These are phyloP conservation scores for Lophius americanus DNA, from an alignment of 2,797 vertebrate species.

Conservation along the genomic window DNA sequence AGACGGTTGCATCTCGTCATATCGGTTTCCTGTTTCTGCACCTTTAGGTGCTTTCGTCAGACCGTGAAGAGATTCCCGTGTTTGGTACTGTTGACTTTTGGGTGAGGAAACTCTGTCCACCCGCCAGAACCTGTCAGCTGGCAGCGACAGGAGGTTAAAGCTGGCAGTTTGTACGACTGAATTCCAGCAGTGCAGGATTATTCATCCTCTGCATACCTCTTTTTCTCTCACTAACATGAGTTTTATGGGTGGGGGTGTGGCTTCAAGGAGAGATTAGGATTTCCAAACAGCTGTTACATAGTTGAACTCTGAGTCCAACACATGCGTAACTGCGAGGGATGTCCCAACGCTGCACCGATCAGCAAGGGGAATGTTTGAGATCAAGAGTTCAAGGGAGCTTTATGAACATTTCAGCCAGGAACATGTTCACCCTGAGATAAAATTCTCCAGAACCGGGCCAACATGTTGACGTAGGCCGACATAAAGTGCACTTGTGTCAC, in stretches of 20 bases:
- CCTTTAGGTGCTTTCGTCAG: constrained; percentile 10
- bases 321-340: neutral
- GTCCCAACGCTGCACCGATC: neutral
- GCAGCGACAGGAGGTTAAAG: neutral
- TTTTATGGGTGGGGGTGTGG: constrained; percentile 32
- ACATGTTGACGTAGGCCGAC: too few species aligned
- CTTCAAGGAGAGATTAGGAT: constrained; percentile 17
- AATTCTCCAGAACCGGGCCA: too few species aligned
- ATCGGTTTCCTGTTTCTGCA: constrained; percentile 25
- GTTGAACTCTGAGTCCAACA: constrained; percentile 23
- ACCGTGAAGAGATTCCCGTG: neutral
- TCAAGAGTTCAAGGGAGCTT: too few species aligned
- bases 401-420: too few species aligned
- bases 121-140: neutral
- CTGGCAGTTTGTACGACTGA: neutral
- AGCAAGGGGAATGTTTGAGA: neutral
- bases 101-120: neutral
- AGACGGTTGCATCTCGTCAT: constrained; percentile 23
- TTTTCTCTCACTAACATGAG: neutral
- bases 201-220: constrained; percentile 1
- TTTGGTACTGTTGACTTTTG: constrained; percentile 2
- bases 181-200: neutral
- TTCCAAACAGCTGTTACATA: constrained; percentile 51
- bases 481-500: too few species aligned
- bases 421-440: too few species aligned